A percentile compares a stretch with the other conserved stretches of the same genome.
Evolutionary conservation across 2,888 invertebrate genomes (phyloP).

Genomic region (Adineta ricciae): DNA sequence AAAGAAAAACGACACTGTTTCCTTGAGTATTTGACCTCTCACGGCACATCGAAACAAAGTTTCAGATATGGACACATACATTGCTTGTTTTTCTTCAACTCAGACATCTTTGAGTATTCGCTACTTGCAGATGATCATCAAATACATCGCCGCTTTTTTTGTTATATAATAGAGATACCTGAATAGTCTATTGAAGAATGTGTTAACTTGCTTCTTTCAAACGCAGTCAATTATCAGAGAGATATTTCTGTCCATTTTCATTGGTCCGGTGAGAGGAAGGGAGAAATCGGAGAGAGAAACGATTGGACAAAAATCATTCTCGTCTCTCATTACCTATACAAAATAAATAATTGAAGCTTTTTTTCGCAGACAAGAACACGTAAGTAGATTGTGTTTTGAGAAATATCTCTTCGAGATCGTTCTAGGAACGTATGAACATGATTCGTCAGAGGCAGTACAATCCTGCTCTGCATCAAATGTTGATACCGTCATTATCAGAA

Average conservation of each 20-base stretch:
- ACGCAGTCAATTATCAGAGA: background rate
- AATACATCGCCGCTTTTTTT: background rate
- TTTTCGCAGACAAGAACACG: background rate
- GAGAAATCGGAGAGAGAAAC: background rate
- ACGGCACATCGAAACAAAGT: background rate
- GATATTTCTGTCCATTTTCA: background rate
- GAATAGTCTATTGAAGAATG: background rate
- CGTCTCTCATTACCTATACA: background rate
- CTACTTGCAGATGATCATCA: background rate
- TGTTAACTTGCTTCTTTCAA: background rate
- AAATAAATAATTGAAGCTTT: background rate
- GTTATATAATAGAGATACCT: background rate
- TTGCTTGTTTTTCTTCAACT: background rate
- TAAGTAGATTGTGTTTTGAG: background rate
- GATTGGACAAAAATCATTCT: background rate
- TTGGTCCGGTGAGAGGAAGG: background rate
- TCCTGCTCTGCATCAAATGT: background rate
- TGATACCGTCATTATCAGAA: background rate
- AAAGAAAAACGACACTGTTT: background rate
- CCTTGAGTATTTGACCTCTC: background rate
- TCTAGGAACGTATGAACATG: background rate
- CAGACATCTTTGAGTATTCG: background rate
- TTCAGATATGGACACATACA: background rate
- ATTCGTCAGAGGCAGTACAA: background rate
- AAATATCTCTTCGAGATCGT: background rate